A percentile compares a stretch with the other conserved stretches of the same genome.
phyloP scores from a whole-genome alignment of 2,113 vertebrate species.

The Grammomys surdaster region DNA sequence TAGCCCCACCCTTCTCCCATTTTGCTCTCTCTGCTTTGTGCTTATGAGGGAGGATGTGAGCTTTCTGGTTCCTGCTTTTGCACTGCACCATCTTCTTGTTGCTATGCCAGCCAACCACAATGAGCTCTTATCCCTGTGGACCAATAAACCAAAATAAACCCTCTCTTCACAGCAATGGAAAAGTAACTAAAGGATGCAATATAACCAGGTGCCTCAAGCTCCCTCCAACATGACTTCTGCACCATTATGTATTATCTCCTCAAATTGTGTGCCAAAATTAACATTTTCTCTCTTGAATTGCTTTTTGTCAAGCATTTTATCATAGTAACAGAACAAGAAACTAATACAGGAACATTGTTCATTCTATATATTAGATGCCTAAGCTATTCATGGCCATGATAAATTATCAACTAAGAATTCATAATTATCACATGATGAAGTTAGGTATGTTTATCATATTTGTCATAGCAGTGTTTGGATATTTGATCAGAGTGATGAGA shows the following conservation, averaged over 20 bases:
- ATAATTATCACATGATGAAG: background rate
- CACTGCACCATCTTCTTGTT: background rate
- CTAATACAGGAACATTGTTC: background rate
- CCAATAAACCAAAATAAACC: background rate
- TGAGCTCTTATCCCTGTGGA: background rate
- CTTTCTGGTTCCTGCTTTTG: background rate
- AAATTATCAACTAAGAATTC: background rate
- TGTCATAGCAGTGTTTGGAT: background rate
- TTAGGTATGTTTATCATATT: background rate
- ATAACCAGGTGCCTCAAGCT: background rate
- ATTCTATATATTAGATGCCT: background rate
- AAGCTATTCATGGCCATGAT: background rate
- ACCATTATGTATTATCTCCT: background rate
- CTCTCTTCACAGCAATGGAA: background rate
- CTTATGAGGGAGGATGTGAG: background rate
- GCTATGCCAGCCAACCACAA: background rate
- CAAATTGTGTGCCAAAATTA: background rate
- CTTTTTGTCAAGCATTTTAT: background rate
- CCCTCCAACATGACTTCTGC: background rate
- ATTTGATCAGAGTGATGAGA: background rate
- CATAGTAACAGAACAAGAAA: background rate
- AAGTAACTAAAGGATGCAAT: background rate
- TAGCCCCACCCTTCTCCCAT: background rate
- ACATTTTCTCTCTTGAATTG: background rate
- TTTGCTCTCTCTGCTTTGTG: background rate